phyloP scores from a whole-genome alignment of 2,888 invertebrate species.

The Isotomurus palustris region DNA sequence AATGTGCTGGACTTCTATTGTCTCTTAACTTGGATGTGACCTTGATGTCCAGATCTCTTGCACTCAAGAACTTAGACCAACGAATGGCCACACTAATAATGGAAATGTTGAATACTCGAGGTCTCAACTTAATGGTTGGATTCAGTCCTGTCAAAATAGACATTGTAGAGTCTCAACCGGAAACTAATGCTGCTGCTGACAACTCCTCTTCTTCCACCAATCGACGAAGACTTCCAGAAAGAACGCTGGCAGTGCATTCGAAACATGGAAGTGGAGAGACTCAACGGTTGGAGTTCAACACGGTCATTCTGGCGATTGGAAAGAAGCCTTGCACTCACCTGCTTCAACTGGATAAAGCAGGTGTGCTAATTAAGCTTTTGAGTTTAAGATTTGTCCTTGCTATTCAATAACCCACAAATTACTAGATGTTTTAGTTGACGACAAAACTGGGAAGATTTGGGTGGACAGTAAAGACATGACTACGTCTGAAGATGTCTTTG shows the following conservation, averaged over 20 bases:
- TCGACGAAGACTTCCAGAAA: constrained; percentile 37
- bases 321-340: constrained; percentile 55
- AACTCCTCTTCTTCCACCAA: not conserved
- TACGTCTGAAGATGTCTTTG: constrained; percentile 51
- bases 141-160: constrained; percentile 52
- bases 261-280: constrained; percentile 5
- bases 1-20: constrained; percentile 57
- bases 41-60: constrained; percentile 55
- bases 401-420: not conserved
- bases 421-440: constrained; percentile 11
- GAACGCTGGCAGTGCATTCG: constrained; percentile 28
- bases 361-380: not conserved
- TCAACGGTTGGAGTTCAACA: constrained; percentile 52
- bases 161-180: constrained; percentile 35
- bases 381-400: not conserved
- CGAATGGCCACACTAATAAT: constrained; percentile 57
- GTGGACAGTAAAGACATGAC: constrained; percentile 8
- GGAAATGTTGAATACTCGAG: constrained; percentile 53
- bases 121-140: constrained; percentile 54
- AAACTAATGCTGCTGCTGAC: not conserved
- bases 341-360: constrained; percentile 10
- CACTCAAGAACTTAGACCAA: constrained; percentile 56
- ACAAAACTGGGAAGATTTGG: not conserved
- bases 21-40: constrained; percentile 52
- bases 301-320: constrained; percentile 57